These are phyloP conservation scores for Tipula vernalis DNA, from an alignment of 2,888 invertebrate species.

Conservation along the genomic window DNA sequence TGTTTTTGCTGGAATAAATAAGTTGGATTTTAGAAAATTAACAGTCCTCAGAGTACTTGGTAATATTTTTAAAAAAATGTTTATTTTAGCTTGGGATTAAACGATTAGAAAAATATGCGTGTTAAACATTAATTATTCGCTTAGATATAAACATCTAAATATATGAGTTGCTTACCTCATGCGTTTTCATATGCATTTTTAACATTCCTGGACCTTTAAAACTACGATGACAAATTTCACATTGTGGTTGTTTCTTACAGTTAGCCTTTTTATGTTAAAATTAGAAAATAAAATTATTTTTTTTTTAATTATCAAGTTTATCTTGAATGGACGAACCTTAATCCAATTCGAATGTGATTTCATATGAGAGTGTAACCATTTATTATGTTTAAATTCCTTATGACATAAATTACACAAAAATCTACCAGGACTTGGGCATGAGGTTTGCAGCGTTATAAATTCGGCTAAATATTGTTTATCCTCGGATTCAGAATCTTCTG, in stretches of 20 bases:
- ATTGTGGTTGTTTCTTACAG: slow-evolving; percentile 51
- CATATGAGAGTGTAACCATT: slow-evolving; percentile 50
- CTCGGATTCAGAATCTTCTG: slow-evolving; percentile 20
- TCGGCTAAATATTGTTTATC: slow-evolving; percentile 26
- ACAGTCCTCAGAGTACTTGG: not conserved
- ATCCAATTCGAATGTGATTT: slow-evolving; percentile 50
- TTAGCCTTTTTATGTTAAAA: slow-evolving; percentile 34
- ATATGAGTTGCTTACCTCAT: slow-evolving; percentile 29
- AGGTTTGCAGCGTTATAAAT: slow-evolving; percentile 38
- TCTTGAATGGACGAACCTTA: slow-evolving; percentile 23
- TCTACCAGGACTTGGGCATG: slow-evolving; percentile 42
- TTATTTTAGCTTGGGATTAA: no score
- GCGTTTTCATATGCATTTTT: slow-evolving; percentile 53
- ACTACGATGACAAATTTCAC: slow-evolving; percentile 45
- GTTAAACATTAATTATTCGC: no score
- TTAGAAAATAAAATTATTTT: slow-evolving; percentile 5
- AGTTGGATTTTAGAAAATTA: not conserved
- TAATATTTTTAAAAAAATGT: not conserved
- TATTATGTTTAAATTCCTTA: slow-evolving; percentile 48
- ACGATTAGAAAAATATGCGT: no score
- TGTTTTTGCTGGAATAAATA: slow-evolving; percentile 23
- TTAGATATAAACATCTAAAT: no score
- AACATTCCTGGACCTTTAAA: slow-evolving; percentile 55
- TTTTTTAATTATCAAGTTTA: not conserved
- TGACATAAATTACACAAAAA: slow-evolving; percentile 50